Base-by-base conservation (phyloP, 1,140 invertebrate genomes). In the Calliopsis andreniformis region DNA sequence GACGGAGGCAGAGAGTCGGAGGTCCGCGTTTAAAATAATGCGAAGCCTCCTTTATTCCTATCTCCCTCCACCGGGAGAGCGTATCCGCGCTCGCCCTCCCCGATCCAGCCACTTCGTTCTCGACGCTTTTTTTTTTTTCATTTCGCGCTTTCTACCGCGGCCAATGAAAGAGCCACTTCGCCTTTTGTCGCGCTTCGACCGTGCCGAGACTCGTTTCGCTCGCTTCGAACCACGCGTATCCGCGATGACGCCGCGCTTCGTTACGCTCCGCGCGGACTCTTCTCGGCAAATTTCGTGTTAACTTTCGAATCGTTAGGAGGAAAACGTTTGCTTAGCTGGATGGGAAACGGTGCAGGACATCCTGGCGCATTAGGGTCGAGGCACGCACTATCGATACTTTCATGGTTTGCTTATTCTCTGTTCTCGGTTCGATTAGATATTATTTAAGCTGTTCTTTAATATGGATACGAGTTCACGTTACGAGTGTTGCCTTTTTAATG, bases 11-110 rank as follows among this genome's bases (percentile, higher is more conserved):
- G 69, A 47, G 63, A 78, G 67, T 56, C 58, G 80, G 66, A 83
- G 80, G 71, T 83, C 58, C 71, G 51, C 82, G 81, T 75, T 84
- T 71, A 79, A 84, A 84, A 84, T 84, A 84, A 84, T 83, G 81
- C 42, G 66, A 49, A 58, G 77, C 59, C 71, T 83, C 80, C 73
- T 83, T 71, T 53, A 45, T 43, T 71, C 62, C 47, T 62, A 49
- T 62, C 70, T 67, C 68, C 39, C 25, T 35, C 62, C 59, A 49
- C 32, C 49, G 10, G 12, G 16, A 14, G 28, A 63, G 25, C 66
- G 28, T 66, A 56, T 56, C 75, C 18, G 25, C 55, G 32, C 70
- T 39, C 75, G 10, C 61, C 42, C 39, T 47, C 51, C 32, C 23
- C 30, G 35, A 30, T 66, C 28, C 14, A 69, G 32, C 53, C 62